phyloP scores from a whole-genome alignment of 1,140 invertebrate species.

The Caenorhabditis brenneri region DNA sequence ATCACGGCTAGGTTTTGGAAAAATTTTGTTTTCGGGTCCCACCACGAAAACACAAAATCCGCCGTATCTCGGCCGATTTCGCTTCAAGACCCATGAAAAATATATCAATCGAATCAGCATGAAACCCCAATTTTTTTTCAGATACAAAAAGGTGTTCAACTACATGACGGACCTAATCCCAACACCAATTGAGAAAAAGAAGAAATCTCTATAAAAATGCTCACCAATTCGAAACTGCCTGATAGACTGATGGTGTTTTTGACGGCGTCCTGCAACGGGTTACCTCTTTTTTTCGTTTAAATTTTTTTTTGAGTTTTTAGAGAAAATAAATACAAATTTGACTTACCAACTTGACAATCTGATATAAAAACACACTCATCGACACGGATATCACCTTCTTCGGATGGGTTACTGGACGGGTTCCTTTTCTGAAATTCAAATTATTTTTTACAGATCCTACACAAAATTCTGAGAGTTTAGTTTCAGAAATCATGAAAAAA shows the following conservation, averaged over 20 bases:
- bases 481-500: no score
- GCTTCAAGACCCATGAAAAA: no score
- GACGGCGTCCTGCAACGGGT: slow-evolving; percentile 68
- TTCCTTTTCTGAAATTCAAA: slow-evolving; percentile 65
- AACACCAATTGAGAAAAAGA: slow-evolving; percentile 12
- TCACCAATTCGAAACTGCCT: slow-evolving; percentile 69
- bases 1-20: no score
- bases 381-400: slow-evolving; percentile 66
- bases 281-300: background rate
- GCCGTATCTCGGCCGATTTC: no score
- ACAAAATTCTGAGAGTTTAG: no score
- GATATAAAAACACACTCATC: slow-evolving; percentile 70
- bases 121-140: background rate
- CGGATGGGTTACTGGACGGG: slow-evolving; percentile 69
- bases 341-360: slow-evolving; percentile 69
- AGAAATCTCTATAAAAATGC: slow-evolving; percentile 44
- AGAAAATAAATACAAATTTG: no score
- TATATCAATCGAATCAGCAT: no score
- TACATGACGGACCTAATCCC: slow-evolving; percentile 56
- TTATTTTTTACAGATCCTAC: background rate
- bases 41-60: no score
- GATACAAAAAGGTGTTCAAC: slow-evolving; percentile 61
- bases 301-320: no score
- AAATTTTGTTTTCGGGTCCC: no score
- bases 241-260: slow-evolving; percentile 70